Conservation (phyloP, 2,797 vertebrate genomes). For the Chromis chromis region DNA sequence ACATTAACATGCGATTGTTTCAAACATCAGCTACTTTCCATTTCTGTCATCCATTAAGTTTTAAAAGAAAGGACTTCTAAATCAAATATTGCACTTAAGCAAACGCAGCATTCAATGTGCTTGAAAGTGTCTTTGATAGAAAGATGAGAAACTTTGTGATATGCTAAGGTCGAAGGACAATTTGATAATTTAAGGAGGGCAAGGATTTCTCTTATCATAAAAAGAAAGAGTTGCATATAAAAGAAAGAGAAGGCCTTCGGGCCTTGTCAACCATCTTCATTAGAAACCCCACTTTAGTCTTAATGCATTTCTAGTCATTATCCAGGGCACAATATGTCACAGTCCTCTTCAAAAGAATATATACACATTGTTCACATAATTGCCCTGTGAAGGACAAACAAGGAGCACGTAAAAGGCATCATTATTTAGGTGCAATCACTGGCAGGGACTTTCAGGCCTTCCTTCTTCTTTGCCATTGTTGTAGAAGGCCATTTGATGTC, state of each 20-base stretch:
- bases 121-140: constrained; percentile 69
- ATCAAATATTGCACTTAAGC: constrained; percentile 61
- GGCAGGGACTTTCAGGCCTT: constrained; percentile 63
- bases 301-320: constrained; percentile 82
- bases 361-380: constrained; percentile 81
- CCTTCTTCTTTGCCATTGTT: constrained; percentile 57
- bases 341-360: constrained; percentile 75
- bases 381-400: constrained; percentile 84
- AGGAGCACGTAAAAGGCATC: constrained; percentile 69
- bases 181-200: constrained; percentile 70
- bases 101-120: constrained; percentile 50
- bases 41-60: constrained; percentile 60
- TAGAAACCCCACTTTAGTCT: constrained; percentile 75
- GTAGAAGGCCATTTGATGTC: constrained; percentile 75
- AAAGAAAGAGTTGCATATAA: constrained; percentile 60
- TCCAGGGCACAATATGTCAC: constrained; percentile 72
- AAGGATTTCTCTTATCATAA: constrained; percentile 76
- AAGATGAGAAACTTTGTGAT: constrained; percentile 67
- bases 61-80: constrained; percentile 59
- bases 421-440: constrained; percentile 75
- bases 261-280: constrained; percentile 76
- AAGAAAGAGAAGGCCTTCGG: constrained; percentile 73
- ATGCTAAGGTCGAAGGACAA: constrained; percentile 72
- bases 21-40: constrained; percentile 42
- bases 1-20: constrained; percentile 56